Evolutionary conservation across 1,140 invertebrate genomes (phyloP), one percentile per base, ranked within the genome.

Genomic region (Aleiodes sp.): DNA sequence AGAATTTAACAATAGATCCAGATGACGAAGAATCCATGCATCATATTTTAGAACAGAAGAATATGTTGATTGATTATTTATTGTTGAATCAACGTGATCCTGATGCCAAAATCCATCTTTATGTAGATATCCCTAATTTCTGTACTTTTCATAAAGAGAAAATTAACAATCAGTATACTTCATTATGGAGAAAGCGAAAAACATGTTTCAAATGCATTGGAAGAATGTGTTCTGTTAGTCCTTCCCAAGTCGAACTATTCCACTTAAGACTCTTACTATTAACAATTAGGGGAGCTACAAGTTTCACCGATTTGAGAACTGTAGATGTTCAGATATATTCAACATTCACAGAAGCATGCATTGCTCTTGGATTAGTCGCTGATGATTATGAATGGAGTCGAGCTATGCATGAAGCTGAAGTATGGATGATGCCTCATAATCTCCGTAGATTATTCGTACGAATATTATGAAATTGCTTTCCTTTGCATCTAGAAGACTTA

Each of bases 301-400:
- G 60, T 56, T 70, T 64, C 24, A 14, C 63, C 9, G 43, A 64
- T 35, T 29, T 70, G n/a, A 2, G 61, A 2, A 70, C 39, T 16
- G 68, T 70, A 16, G 19, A 70, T 59, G 61, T 39, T 24, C 8
- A 52, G 35, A n/a, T 56, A 28, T 10, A 14, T 2, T n/a, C 21
- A 31, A 63, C 59, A 7, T 70, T 56, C 62, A 43, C 41, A 21
- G 68, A 28, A 70, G 43, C 68, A 33, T 70, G 68, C 21, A 26
- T 63, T 35, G 28, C 37, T 31, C 26, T 43, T 33, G 68, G 68
- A 24, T 63, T 70, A 21, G 63, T 70, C 16, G 60, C 63, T 52
- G 60, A 70, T 57, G 68, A 70, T 28, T 41, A 70, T 12, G 68
- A 70, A 37, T 70, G 60, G 68, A 41, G 33, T 33, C 3, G 60